Evolutionary conservation across 2,888 invertebrate genomes (phyloP), one percentile per base, ranked within the genome.

Genomic region (Zygogramma bicolorata): DNA sequence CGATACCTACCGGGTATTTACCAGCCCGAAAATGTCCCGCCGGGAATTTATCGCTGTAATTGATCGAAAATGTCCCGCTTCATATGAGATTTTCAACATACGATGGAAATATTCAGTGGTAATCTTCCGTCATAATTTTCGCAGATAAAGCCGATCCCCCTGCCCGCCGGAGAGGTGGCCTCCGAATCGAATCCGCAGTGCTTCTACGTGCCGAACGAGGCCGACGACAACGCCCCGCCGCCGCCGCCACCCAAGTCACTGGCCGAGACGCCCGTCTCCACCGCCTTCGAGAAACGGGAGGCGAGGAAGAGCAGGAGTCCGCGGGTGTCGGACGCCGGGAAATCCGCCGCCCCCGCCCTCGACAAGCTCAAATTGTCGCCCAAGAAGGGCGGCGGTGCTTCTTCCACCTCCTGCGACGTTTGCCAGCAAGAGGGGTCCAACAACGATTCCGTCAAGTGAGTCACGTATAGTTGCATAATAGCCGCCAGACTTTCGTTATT

Each of bases 121-220:
- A n/a, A n/a, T n/a, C n/a, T n/a, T n/a, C n/a, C n/a, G n/a, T 18
- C 6, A 6, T 15, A 20, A 18, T 53, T n/a, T 74, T 73, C 15
- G n/a, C 59, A 93, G 93, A 93, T 94, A 74, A 94, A 94, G 85
- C 93, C 94, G 3, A 93, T 94, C 81, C 93, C 93, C 3, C 89
- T 95, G 81, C 94, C 94, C 18, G 94, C 93, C 69, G 95, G 95
- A 1, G 92, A 93, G 38, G 87, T 90, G 29, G 87, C 88, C 1
- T 89, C 89, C 0, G 88, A 88, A 72, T 88, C 89, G n/a, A 94
- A 93, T 82, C 93, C 93, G 0, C 94, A 94, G 83, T 92, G 94
- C 88, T 94, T 94, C 84, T 93, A 93, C 83, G 93, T 93, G 8
- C 92, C 93, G 0, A 92, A 93, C 5, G 93, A 91, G 76, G 90